Evolutionary conservation across 2,797 vertebrate species (phyloP).

Genomic region (Esox lucius): DNA sequence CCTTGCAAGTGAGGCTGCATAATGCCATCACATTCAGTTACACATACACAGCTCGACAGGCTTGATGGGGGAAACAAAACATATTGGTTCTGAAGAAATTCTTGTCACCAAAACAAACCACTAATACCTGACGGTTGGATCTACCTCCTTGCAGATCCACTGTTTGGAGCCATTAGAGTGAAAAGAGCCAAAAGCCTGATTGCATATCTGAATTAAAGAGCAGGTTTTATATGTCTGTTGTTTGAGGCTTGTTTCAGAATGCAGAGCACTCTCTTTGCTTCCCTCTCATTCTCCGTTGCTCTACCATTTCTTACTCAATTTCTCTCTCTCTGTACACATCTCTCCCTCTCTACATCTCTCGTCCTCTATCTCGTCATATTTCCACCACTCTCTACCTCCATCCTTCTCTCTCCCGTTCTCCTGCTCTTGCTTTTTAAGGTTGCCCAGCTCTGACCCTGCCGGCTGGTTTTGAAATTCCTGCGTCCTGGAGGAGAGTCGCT

Average conservation of each 20-base stretch:
- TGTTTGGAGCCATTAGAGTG: too few species aligned
- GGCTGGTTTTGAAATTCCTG: conserved; percentile 80
- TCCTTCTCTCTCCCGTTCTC: neutral
- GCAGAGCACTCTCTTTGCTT: conserved; percentile 59
- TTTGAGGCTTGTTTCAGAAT: conserved; percentile 47
- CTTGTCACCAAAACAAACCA: too few species aligned
- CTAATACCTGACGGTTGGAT: too few species aligned
- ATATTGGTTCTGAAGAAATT: too few species aligned
- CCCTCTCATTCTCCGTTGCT: conserved; percentile 64
- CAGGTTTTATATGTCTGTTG: neutral
- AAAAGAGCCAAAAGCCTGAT: too few species aligned
- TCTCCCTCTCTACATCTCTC: neutral
- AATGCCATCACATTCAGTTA: too few species aligned
- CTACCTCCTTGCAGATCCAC: too few species aligned
- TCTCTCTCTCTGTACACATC: neutral
- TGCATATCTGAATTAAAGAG: neutral
- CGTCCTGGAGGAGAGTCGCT: conserved; percentile 68
- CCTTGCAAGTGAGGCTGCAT: too few species aligned
- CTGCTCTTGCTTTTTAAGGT: conserved; percentile 57
- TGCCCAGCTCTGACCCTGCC: conserved; percentile 72
- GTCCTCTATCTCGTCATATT: neutral
- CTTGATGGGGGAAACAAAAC: too few species aligned
- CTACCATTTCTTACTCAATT: conserved; percentile 19
- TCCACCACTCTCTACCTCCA: conserved; percentile 29
- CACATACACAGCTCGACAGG: too few species aligned